phyloP scores from a whole-genome alignment of 2,797 vertebrate species.

The Acrocephalus scirpaceus region DNA sequence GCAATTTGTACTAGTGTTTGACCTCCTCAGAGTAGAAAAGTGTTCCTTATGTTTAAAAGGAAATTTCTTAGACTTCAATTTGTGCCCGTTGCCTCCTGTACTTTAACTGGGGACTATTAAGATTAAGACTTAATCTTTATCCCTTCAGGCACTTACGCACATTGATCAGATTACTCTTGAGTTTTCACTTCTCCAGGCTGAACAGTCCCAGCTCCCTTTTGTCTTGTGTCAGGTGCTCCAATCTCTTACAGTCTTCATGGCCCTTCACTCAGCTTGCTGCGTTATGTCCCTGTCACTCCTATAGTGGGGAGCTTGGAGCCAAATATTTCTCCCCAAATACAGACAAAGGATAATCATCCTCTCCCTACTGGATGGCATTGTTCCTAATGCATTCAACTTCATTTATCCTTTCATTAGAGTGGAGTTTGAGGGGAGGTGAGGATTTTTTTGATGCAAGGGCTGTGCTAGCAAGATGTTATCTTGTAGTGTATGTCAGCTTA shows the following conservation, averaged over 20 bases:
- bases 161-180: background rate
- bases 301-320: background rate
- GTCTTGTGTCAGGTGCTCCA: background rate
- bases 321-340: background rate
- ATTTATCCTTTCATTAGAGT: background rate
- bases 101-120: background rate
- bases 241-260: background rate
- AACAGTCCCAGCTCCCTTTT: fast-evolving
- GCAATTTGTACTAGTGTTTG: background rate
- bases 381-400: background rate
- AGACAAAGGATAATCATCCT: background rate
- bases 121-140: background rate
- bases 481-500: background rate
- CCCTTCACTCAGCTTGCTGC: background rate
- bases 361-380: background rate
- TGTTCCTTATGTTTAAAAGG: background rate
- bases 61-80: background rate
- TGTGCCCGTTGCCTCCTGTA: background rate
- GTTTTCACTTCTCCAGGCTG: background rate
- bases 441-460: background rate
- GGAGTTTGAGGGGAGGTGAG: fast-evolving
- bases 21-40: background rate
- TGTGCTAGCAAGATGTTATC: background rate
- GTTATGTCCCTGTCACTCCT: background rate
- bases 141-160: background rate